phyloP scores from a whole-genome alignment of 2,113 vertebrate genomes.

The Equus przewalskii region DNA sequence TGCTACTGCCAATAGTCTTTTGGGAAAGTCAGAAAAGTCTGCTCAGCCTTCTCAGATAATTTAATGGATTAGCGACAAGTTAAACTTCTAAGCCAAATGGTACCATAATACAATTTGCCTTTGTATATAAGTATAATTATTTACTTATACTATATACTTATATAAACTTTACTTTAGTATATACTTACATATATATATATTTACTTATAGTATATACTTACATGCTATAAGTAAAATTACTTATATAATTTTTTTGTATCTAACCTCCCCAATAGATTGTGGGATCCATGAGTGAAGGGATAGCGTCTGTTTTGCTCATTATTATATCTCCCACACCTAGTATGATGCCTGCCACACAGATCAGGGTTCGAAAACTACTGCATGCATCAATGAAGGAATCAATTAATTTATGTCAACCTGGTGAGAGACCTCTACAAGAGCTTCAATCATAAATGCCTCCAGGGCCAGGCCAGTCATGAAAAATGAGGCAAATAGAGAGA shows the following conservation, averaged over 20 bases:
- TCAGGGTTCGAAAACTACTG: background rate
- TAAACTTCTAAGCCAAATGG: background rate
- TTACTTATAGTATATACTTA: too few species aligned
- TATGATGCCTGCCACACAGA: background rate
- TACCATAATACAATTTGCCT: background rate
- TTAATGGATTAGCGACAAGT: background rate
- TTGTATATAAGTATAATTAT: too few species aligned
- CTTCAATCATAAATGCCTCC: background rate
- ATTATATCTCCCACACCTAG: background rate
- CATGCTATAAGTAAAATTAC: background rate
- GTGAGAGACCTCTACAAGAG: background rate
- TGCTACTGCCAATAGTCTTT: background rate
- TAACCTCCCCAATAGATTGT: background rate
- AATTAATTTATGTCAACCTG: background rate
- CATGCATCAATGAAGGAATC: fast-evolving
- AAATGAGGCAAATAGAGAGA: background rate
- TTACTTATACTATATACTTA: too few species aligned
- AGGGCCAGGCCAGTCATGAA: background rate
- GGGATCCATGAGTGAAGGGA: background rate
- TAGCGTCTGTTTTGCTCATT: background rate
- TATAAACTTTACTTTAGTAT: too few species aligned
- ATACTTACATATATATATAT: too few species aligned
- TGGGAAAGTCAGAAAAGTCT: background rate
- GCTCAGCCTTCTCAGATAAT: background rate
- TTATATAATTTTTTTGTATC: background rate